Evolutionary conservation across 2,797 vertebrate genomes (phyloP).

Genomic region (Rhinoraja longicauda): DNA sequence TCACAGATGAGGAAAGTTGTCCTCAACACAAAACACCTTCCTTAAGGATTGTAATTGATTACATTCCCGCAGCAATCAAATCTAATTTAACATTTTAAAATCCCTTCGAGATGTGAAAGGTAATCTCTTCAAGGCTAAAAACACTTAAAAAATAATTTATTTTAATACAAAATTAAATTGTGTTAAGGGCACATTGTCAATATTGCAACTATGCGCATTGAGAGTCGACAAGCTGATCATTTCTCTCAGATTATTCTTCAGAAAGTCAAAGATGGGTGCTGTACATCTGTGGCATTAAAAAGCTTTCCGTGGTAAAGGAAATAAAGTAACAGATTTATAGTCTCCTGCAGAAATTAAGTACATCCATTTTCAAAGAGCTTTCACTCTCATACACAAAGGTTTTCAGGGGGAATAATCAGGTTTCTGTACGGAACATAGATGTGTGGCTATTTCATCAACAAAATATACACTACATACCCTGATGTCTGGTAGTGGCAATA

Average conservation of each 20-base stretch:
- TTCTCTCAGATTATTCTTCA: not conserved
- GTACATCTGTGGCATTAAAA: not conserved
- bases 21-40: not conserved
- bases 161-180: not conserved
- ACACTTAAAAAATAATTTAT: not conserved
- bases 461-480: not conserved
- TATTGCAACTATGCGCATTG: not conserved
- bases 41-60: conserved; percentile 30
- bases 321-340: not conserved
- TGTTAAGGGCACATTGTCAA: not conserved
- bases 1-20: conserved; percentile 16
- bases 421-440: not conserved
- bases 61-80: not conserved
- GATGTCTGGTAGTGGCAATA: not conserved
- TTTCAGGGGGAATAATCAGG: conserved; percentile 5
- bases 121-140: not conserved
- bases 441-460: not conserved
- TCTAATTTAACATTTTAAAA: conserved; percentile 28
- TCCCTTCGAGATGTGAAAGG: not conserved
- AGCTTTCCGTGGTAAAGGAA: not conserved
- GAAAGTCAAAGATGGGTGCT: not conserved
- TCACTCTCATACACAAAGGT: not conserved
- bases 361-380: not conserved
- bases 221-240: not conserved
- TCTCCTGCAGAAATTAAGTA: conserved; percentile 6